Evolutionary conservation across 2,797 vertebrate genomes (phyloP).

Genomic region (Cirrhinus mrigala): DNA sequence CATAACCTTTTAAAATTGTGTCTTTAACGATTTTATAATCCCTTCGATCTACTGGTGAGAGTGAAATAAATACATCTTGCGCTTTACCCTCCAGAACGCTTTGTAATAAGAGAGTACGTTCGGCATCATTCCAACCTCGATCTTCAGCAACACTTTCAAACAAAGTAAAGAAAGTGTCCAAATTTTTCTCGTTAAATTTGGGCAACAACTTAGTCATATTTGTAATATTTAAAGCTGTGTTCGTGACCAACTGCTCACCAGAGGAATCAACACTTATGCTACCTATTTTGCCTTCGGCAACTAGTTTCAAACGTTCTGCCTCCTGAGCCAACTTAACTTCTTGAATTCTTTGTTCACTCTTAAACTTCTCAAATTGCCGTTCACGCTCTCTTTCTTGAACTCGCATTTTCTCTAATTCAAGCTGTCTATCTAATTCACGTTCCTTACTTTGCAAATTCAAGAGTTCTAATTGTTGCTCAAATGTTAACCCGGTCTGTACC

Average conservation of each 20-base stretch:
- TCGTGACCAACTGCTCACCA: neutral
- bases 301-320: neutral
- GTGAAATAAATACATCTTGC: neutral
- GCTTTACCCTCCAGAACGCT: neutral
- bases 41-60: neutral
- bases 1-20: neutral
- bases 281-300: neutral
- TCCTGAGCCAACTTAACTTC: neutral
- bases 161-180: neutral
- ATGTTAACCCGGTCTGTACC: neutral
- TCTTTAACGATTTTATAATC: neutral
- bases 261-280: neutral
- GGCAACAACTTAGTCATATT: neutral
- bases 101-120: neutral
- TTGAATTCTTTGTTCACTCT: neutral
- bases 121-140: neutral
- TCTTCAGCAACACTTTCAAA: neutral
- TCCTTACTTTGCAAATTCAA: neutral
- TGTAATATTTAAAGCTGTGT: neutral
- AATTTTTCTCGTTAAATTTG: neutral
- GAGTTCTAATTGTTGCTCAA: neutral
- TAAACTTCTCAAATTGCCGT: neutral
- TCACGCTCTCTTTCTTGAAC: neutral
- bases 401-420: neutral
- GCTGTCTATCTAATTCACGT: neutral